These are phyloP conservation scores for Eupithecia subfuscata DNA, from an alignment of 2,888 invertebrate species.

Conservation along the genomic window DNA sequence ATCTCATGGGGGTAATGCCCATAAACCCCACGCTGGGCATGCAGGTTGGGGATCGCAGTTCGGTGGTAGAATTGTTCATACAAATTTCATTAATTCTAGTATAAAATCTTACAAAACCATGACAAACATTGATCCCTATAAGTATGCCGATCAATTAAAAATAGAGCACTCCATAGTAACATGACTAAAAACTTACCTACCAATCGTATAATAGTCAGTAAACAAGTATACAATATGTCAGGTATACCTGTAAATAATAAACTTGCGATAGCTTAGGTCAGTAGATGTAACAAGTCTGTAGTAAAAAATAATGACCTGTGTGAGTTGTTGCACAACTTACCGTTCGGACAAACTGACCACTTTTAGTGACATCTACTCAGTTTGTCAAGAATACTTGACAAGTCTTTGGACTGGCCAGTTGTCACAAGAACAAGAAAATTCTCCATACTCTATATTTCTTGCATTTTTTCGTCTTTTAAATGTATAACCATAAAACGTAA, in stretches of 20 bases:
- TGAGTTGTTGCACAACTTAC: neutral
- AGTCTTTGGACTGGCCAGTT: neutral
- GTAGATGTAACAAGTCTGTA: neutral
- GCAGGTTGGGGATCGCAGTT: too few species aligned
- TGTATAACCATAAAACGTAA: too few species aligned
- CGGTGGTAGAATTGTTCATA: too few species aligned
- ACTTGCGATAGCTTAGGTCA: slow-evolving; percentile 2
- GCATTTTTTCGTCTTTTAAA: too few species aligned
- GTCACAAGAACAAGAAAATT: too few species aligned
- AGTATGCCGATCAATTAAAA: too few species aligned
- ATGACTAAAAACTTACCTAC: neutral
- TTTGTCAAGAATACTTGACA: neutral
- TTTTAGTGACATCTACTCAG: neutral
- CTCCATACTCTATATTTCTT: too few species aligned
- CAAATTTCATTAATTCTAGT: too few species aligned
- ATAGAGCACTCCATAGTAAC: neutral
- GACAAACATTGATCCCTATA: too few species aligned
- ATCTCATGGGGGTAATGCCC: too few species aligned
- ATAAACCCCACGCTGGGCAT: too few species aligned
- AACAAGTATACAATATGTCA: neutral
- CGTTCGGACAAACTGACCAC: neutral
- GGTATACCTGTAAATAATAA: neutral
- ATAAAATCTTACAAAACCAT: too few species aligned
- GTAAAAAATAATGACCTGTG: neutral
- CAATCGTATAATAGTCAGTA: neutral